Evolutionary conservation across 2,888 invertebrate genomes (phyloP).

Genomic region (Aporophyla nigra): DNA sequence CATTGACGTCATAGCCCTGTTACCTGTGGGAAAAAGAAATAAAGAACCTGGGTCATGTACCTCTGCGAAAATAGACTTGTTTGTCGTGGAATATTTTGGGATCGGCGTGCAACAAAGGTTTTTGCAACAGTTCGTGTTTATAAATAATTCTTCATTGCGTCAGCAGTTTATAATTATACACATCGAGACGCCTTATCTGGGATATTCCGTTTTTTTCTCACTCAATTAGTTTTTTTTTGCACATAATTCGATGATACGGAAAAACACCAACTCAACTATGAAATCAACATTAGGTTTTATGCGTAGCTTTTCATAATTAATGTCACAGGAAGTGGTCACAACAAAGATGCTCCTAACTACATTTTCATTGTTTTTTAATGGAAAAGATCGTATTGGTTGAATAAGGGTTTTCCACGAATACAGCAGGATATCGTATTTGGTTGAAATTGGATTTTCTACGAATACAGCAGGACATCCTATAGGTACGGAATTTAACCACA

Average conservation of each 20-base stretch:
- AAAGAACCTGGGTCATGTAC: slow-evolving; percentile 7
- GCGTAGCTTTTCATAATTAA: slow-evolving; percentile 14
- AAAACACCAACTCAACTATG: slow-evolving; percentile 13
- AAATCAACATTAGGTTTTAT: slow-evolving; percentile 6
- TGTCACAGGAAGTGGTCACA: neutral
- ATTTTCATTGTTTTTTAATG: slow-evolving; percentile 27
- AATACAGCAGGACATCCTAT: slow-evolving; percentile 5
- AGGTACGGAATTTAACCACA: slow-evolving; percentile 24
- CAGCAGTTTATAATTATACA: slow-evolving; percentile 29
- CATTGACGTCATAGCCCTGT: slow-evolving; percentile 40
- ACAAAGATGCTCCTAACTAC: slow-evolving; percentile 3
- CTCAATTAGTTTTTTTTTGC: neutral
- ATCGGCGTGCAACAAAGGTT: neutral
- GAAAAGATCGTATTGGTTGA: slow-evolving; percentile 1
- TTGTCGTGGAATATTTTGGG: slow-evolving; percentile 34
- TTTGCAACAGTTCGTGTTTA: slow-evolving; percentile 6
- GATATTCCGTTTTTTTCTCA: slow-evolving; percentile 20
- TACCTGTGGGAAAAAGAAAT: slow-evolving; percentile 25
- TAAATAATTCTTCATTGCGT: slow-evolving; percentile 30
- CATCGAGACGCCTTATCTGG: neutral
- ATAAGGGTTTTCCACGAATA: slow-evolving; percentile 31
- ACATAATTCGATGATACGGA: slow-evolving; percentile 5
- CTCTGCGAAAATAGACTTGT: slow-evolving; percentile 35
- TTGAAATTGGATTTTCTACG: slow-evolving; percentile 24
- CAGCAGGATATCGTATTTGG: neutral